These are phyloP conservation scores for Xiphophorus couchianus DNA, from an alignment of 2,113 vertebrate genomes.

Conservation along the genomic window DNA sequence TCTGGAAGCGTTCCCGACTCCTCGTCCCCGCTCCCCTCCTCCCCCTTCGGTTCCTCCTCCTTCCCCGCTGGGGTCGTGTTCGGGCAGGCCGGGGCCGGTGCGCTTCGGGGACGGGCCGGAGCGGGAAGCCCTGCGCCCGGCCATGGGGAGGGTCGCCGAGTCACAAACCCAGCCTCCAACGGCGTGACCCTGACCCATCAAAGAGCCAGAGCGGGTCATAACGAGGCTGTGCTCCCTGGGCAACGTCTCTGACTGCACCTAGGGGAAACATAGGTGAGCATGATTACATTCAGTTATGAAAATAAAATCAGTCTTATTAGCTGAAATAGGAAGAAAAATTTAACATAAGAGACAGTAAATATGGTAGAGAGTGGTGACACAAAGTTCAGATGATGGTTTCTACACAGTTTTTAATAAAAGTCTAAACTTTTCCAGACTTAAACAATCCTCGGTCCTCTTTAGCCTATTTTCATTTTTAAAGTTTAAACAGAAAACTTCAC, in stretches of 20 bases:
- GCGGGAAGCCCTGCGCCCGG: constrained; percentile 71
- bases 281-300: constrained; percentile 71
- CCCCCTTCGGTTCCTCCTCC: constrained; percentile 24
- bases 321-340: constrained; percentile 10
- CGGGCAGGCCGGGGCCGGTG: constrained; percentile 43
- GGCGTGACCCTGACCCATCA: constrained; percentile 63
- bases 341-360: constrained; percentile 19
- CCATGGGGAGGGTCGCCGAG: constrained; percentile 76
- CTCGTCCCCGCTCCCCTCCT: not conserved
- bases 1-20: constrained; percentile 26
- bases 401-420: too few relatives aligned
- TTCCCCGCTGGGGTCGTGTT: constrained; percentile 47
- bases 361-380: constrained; percentile 7
- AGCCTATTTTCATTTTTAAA: too few relatives aligned
- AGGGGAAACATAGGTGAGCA: constrained; percentile 69
- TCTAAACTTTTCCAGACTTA: too few relatives aligned
- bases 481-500: too few relatives aligned
- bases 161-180: constrained; percentile 76
- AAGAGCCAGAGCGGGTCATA: constrained; percentile 78
- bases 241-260: constrained; percentile 78
- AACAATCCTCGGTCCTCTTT: too few relatives aligned
- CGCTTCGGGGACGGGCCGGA: constrained; percentile 65
- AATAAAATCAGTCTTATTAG: constrained; percentile 31
- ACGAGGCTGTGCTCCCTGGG: constrained; percentile 78
- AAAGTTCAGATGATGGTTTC: not conserved